Evolutionary conservation across 2,113 vertebrate genomes (phyloP).

Genomic region (Sarotherodon lohbergeri): DNA sequence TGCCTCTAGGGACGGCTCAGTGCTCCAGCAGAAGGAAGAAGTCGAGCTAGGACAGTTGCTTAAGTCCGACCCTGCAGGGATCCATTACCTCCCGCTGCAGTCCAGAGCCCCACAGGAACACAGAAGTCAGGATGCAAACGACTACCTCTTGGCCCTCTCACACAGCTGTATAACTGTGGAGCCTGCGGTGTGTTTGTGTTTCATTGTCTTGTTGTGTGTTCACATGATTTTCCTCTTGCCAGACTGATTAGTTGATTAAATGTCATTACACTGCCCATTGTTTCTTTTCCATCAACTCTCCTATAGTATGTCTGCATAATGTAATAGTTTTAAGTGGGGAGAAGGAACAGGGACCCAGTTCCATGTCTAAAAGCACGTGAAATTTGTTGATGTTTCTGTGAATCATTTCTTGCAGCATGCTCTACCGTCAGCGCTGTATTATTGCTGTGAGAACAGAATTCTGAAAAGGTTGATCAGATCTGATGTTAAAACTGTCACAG

Average conservation of each 20-base stretch:
- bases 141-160: constrained; percentile 63
- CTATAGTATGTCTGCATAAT: not conserved
- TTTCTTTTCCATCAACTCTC: not conserved
- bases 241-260: not conserved
- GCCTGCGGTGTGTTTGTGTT: constrained; percentile 40
- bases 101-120: constrained; percentile 62
- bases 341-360: not conserved
- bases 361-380: not conserved
- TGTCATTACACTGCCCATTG: not conserved
- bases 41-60: constrained; percentile 42
- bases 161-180: constrained; percentile 69
- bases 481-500: not conserved
- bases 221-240: not conserved
- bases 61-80: constrained; percentile 46
- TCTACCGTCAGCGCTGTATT: not conserved
- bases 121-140: constrained; percentile 41
- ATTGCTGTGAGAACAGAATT: not conserved
- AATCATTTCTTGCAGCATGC: not conserved
- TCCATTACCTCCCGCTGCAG: constrained; percentile 60
- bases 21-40: constrained; percentile 50
- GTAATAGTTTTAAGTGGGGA: not conserved
- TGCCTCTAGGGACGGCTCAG: constrained; percentile 56
- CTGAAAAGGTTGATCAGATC: not conserved
- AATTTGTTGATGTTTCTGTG: not conserved
- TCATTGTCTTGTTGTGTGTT: not conserved